Base-by-base conservation (phyloP, 2,113 vertebrate genomes). In the Eurypyga helias region DNA sequence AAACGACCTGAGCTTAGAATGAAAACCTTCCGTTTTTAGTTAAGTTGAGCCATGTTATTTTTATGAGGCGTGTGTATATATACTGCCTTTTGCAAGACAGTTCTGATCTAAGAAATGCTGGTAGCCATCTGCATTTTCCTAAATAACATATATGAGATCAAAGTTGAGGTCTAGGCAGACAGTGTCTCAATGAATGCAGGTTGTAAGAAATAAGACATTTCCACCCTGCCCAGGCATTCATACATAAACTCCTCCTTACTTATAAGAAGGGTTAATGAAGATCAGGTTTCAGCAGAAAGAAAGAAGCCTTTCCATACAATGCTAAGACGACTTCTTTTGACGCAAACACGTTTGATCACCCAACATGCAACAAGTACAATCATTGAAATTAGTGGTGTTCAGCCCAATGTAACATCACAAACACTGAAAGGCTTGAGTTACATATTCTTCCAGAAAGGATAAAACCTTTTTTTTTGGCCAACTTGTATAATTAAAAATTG, bases 341-440 rank as follows among this genome's bases (percentile, higher is more conserved):
- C 54, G 82, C 46, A 62, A 71, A 23, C 90, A 55, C 24, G 26
- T 75, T 88, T 92, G 58, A 67, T 94, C 71, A 69, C 36, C 67
- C 78, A 96, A 93, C 28, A 26, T 11, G n/a, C 82, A 84, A 45
- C 62, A 81, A 73, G 33, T 69, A 61, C 18, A 93, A 38, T 91
- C 60, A 76, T 89, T 89, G 71, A 90, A 46, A 90, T 87, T 80
- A 62, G 89, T 88, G 76, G 38, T 95, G 79, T 89, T 93, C 78
- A 90, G 70, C 65, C 67, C 92, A 93, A 97, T 78, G 51, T 91
- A 85, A 54, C 85, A 80, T 90, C 73, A 49, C 61, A 89, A 93
- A 83, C 71, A 72, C 67, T 84, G 65, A 85, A 90, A 93, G 55
- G n/a, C 70, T 93, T 90, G 75, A 91, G 60, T 96, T 97, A 76